Conservation (phyloP, 1,140 invertebrate species). For the Leptinotarsa undecemlineata region DNA sequence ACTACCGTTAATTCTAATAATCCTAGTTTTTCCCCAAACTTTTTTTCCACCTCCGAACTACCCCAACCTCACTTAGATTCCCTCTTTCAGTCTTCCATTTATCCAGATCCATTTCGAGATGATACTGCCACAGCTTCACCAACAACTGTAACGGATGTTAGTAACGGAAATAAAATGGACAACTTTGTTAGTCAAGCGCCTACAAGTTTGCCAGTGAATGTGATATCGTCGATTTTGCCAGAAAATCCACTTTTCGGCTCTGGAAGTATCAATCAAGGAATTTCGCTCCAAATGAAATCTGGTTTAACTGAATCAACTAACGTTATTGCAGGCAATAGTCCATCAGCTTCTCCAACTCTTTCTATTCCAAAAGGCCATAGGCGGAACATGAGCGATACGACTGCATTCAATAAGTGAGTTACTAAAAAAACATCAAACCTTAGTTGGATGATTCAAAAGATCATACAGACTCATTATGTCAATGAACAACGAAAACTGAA, state of each 20-base stretch:
- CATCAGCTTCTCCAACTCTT: constrained; percentile 61
- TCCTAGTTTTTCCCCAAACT: constrained; percentile 36
- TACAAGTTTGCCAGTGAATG: constrained; percentile 28
- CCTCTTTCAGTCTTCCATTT: constrained; percentile 59
- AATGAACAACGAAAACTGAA: no score
- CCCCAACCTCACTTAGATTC: constrained; percentile 39
- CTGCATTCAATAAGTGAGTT: constrained; percentile 80
- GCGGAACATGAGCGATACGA: constrained; percentile 85
- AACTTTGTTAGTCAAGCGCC: constrained; percentile 26
- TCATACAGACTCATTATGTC: no score
- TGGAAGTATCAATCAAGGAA: constrained; percentile 31
- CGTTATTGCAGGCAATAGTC: constrained; percentile 52
- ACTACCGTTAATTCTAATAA: constrained; percentile 19
- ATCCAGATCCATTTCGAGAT: constrained; percentile 67
- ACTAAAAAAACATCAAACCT: no score
- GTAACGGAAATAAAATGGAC: constrained; percentile 38
- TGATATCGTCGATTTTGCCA: constrained; percentile 41
- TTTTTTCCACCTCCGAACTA: constrained; percentile 35
- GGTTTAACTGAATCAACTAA: constrained; percentile 51
- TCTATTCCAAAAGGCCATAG: constrained; percentile 64
- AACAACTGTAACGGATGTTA: constrained; percentile 28
- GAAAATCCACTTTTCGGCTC: constrained; percentile 44
- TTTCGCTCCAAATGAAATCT: constrained; percentile 26
- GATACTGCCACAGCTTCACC: constrained; percentile 43
- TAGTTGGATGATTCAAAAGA: no score